Base-by-base conservation (phyloP, 2,113 vertebrate species). In the Anhinga rufa region DNA sequence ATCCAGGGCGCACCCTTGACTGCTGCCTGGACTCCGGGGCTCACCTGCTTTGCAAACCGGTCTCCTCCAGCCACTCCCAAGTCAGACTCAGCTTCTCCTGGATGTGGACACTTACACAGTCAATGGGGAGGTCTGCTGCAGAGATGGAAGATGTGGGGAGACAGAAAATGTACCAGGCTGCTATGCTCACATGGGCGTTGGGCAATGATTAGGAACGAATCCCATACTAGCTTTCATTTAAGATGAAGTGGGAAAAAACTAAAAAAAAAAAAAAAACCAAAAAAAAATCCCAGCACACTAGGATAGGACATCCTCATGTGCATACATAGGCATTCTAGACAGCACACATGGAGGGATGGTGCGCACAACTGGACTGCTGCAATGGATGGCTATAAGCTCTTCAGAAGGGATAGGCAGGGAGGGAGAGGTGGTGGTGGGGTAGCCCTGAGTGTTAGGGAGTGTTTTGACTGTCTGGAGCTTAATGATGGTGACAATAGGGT, bases 1-100 rank as follows among this genome's bases (percentile, higher is more conserved):
- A 6, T 2, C 9, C 25, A 14, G 69, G 60, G 32, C 42, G 51
- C 36, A 22, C 1, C 40, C 7, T 2, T 17, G 44, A 17, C 29
- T 19, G 26, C 51, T 52, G 55, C 26, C 64, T 0, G 2, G 12
- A 2, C 7, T 4, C 15, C 0, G 0, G 46, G 55, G 4, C 76
- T 79, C 42, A 0, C 79, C 75, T 62, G 70, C 80, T 94, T 19
- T 44, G 57, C 90, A 92, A 94, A 79, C 66, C 0, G 0, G 46
- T 22, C 83, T 71, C 61, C 83, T 91, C 52, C 80, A 44, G 80
- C 24, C 71, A 12, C 80, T 92, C 79, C 86, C 57, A 32, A 28
- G 28, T 6, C 2, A 4, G n/a, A 12, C 40, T n/a, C 29, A 1
- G 40, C 38, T 84, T 54, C 82, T 70, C 70, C 32, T 32, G 58